Percentiles rank a stretch among this genome's conserved stretches.
Conservation (phyloP, 2,888 invertebrate genomes). For the Ichneumon xanthorius region DNA sequence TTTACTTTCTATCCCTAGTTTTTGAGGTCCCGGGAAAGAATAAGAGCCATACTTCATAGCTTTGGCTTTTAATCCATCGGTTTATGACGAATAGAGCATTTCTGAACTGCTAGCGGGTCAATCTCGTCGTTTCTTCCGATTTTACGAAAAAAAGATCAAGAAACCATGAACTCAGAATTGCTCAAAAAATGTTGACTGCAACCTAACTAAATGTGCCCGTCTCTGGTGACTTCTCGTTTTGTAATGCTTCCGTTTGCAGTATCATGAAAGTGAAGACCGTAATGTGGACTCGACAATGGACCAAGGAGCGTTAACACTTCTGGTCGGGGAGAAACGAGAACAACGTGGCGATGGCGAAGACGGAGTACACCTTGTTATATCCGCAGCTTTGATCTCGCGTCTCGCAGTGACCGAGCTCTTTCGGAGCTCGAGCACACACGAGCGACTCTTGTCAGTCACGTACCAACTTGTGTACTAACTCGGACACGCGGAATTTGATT, state of each 20-base stretch:
- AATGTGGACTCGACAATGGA: not conserved
- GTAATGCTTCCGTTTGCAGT: not conserved
- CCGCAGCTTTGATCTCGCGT: conserved; percentile 79
- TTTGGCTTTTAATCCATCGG: too few relatives aligned
- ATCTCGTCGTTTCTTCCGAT: too few relatives aligned
- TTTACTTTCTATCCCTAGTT: conserved; percentile 28
- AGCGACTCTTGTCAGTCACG: conserved; percentile 64
- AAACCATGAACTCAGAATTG: not conserved
- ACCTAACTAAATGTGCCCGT: not conserved
- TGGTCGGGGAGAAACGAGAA: conserved; percentile 1
- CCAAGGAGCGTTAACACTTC: conserved; percentile 45
- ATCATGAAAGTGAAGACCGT: not conserved
- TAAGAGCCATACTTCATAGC: too few relatives aligned
- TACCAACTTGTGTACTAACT: conserved; percentile 53
- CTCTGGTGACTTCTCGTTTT: not conserved
- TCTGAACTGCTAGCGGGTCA: too few relatives aligned
- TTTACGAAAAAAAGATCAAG: not conserved
- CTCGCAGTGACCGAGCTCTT: conserved; percentile 62
- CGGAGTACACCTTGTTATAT: conserved; percentile 76
- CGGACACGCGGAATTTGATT: conserved; percentile 78
- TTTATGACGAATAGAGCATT: too few relatives aligned
- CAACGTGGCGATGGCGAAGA: not conserved
- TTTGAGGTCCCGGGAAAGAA: not conserved
- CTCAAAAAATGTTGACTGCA: not conserved
- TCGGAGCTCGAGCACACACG: conserved; percentile 32